Evolutionary conservation across 2,113 vertebrate genomes (phyloP), one percentile per base, ranked within the genome.

Genomic region (Mellivora capensis): DNA sequence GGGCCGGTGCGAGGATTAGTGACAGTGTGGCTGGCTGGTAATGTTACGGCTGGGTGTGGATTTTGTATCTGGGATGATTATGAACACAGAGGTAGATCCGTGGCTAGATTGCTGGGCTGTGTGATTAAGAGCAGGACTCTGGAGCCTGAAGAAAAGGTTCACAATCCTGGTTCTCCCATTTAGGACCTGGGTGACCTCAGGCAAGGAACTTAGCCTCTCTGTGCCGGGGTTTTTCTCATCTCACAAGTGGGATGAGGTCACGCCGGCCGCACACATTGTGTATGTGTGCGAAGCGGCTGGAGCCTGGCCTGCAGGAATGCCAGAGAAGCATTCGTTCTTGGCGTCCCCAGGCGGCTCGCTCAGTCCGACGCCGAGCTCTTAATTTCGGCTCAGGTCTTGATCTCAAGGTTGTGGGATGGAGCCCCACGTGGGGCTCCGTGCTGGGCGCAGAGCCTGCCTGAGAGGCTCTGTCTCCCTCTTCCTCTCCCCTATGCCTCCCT

Each of bases 201-300:
- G 37, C 7, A 17, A 72, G 87, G 20, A 29, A 17, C 31, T 47
- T 29, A 15, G 13, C 25, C 18, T 37, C 61, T 37, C 47, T 44
- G 25, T 52, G 82, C 88, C 23, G 49, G 42, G 4, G 49, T 20
- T 37, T 29, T 20, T 47, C 29, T 25, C 20, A 14, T 12, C 85
- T 59, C 34, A 4, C 1, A 3, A 17, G 4, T 52, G n/a, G 47
- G 64, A 3, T 34, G 34, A 10, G 29, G 4, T 25, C 7, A 6
- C 14, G 7, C 31, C 6, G 7, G 3, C 5, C 3, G n/a, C 13
- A 1, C 0, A 0, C 47, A 37, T 86, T 4, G 13, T 61, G 47
- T 9, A 0, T 12, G 2, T 3, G 4, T 15, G 13, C 18, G 23
- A 64, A 9, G 39, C 23, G 9, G 12, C 13, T 17, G 10, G 14